Percentiles rank a stretch among this genome's conserved stretches.
phyloP scores from a whole-genome alignment of 2,113 vertebrate genomes.

The Apodemus sylvaticus region DNA sequence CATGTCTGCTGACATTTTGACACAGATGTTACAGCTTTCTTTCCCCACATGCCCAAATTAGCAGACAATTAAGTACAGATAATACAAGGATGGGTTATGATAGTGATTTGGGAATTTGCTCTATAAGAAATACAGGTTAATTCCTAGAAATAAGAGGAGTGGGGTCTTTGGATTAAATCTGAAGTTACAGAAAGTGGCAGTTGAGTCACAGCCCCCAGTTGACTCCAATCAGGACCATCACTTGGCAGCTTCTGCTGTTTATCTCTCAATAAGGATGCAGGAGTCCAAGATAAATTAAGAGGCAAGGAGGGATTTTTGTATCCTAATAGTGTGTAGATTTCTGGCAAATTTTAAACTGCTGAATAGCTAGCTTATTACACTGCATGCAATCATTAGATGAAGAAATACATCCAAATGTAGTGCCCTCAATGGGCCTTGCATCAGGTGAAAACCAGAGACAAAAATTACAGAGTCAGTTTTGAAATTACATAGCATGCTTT shows the following conservation, averaged over 20 bases:
- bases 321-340: conserved; percentile 20
- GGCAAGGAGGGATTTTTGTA: neutral
- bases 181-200: neutral
- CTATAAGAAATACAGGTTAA: neutral
- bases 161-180: neutral
- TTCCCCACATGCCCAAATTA: conserved; percentile 3
- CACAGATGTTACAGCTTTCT: neutral
- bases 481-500: neutral
- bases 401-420: neutral
- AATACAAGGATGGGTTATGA: neutral
- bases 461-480: neutral
- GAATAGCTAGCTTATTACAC: neutral
- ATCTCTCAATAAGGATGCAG: neutral
- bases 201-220: conserved; percentile 9
- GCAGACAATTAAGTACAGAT: neutral
- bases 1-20: conserved; percentile 25
- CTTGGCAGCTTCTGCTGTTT: conserved; percentile 8
- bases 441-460: neutral
- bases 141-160: neutral
- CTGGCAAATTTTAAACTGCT: conserved; percentile 7
- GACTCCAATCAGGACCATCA: neutral
- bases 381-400: neutral
- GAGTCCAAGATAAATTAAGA: conserved; percentile 10
- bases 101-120: conserved; percentile 36
- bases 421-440: neutral